phyloP scores from a whole-genome alignment of 2,113 vertebrate genomes.

The Myanophis thanlyinensis region DNA sequence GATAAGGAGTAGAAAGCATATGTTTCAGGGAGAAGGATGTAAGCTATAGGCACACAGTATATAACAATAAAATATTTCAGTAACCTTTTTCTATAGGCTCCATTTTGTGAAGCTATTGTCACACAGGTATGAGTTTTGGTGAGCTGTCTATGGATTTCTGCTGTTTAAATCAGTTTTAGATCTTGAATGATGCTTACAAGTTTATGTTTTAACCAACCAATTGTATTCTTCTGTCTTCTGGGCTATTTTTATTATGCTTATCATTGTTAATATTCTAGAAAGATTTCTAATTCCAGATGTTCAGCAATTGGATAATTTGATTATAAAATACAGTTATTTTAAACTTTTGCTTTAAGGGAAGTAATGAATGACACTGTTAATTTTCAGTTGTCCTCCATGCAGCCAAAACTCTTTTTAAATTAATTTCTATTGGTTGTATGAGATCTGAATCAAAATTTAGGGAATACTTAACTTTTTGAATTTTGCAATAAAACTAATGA shows the following conservation, averaged over 20 bases:
- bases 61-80: background rate
- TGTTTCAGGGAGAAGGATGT: background rate
- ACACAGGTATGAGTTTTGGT: background rate
- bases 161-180: background rate
- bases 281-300: background rate
- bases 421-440: background rate
- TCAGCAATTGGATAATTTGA: background rate
- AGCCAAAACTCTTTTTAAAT: background rate
- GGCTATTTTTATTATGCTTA: background rate
- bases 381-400: background rate
- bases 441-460: background rate
- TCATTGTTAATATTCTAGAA: background rate
- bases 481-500: background rate
- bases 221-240: background rate
- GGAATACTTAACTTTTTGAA: background rate
- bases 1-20: background rate
- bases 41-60: background rate
- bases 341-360: background rate
- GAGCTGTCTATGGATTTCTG: background rate
- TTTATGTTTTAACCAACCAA: background rate
- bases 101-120: background rate
- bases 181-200: background rate
- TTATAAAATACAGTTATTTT: slow-evolving; percentile 1
- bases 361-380: background rate
- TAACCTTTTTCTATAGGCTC: background rate